These are phyloP conservation scores for Trypoxylus dichotomus DNA, from an alignment of 1,140 invertebrate species.

Conservation along the genomic window DNA sequence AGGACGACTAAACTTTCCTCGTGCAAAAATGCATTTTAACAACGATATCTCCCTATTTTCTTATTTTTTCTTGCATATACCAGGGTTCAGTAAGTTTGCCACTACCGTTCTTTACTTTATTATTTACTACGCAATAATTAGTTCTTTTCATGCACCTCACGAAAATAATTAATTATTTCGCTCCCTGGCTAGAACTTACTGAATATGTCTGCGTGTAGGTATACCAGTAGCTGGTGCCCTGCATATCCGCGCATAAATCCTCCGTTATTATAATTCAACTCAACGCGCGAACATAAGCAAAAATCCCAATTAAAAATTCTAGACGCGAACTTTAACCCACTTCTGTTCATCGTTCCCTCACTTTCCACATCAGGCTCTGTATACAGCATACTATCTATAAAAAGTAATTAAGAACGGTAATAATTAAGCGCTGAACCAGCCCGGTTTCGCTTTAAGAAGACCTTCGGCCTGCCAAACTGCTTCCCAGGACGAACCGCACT, in stretches of 20 bases:
- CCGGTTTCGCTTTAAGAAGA: neutral
- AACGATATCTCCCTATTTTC: too few relatives aligned
- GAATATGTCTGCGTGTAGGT: neutral
- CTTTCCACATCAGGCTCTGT: neutral
- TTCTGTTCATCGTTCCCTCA: neutral
- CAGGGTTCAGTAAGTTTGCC: too few relatives aligned
- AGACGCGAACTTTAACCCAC: neutral
- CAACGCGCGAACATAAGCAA: neutral
- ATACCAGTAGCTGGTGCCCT: neutral
- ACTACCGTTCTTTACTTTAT: too few relatives aligned
- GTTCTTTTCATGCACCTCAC: neutral
- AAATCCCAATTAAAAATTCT: constrained; percentile 1
- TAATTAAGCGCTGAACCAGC: neutral
- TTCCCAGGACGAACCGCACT: neutral
- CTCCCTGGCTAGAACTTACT: neutral
- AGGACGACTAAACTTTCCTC: too few relatives aligned
- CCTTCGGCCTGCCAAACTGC: neutral
- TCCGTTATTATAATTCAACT: neutral
- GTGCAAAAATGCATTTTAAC: too few relatives aligned
- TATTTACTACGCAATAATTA: too few relatives aligned
- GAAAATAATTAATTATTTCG: neutral
- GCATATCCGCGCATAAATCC: neutral
- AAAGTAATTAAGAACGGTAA: neutral
- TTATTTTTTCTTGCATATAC: too few relatives aligned
- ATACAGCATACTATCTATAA: neutral